These are phyloP conservation scores for Drepana falcataria DNA, from an alignment of 2,888 invertebrate genomes.

Conservation along the genomic window DNA sequence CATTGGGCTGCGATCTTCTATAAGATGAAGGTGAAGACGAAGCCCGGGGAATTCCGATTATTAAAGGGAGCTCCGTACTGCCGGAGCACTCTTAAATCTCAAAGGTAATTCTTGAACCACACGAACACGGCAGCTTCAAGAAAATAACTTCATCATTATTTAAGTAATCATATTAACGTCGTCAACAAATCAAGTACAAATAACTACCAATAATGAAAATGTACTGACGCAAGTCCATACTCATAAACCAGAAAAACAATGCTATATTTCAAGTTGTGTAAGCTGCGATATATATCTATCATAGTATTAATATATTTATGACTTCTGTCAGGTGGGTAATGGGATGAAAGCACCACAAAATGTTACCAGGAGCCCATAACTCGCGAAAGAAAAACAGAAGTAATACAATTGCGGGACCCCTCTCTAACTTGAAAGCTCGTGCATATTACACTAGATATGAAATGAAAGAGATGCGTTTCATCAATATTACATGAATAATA, in stretches of 20 bases:
- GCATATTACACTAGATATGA: slow-evolving; percentile 36
- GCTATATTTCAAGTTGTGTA: slow-evolving; percentile 36
- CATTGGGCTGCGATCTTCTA: too few species aligned
- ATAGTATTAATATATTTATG: slow-evolving; percentile 68
- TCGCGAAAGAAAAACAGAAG: slow-evolving; percentile 58
- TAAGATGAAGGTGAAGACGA: too few species aligned
- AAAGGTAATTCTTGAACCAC: too few species aligned
- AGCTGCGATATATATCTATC: slow-evolving; percentile 53
- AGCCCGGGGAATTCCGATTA: too few species aligned
- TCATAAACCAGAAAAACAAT: slow-evolving; percentile 27
- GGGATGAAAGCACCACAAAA: slow-evolving; percentile 72
- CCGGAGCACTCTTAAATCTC: too few species aligned
- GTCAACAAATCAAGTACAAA: too few species aligned
- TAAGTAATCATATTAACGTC: not conserved
- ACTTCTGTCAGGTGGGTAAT: slow-evolving; percentile 72
- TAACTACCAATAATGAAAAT: not conserved
- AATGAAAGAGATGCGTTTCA: slow-evolving; percentile 35
- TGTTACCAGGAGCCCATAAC: slow-evolving; percentile 49
- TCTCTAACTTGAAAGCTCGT: slow-evolving; percentile 36
- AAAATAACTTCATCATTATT: too few species aligned
- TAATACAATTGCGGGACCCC: slow-evolving; percentile 48
- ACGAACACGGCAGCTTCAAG: too few species aligned
- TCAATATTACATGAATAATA: slow-evolving; percentile 39
- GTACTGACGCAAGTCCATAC: slow-evolving; percentile 3
- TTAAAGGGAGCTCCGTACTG: too few species aligned